These are phyloP conservation scores for Tenthredo notha DNA, from an alignment of 2,888 invertebrate genomes.

Conservation along the genomic window DNA sequence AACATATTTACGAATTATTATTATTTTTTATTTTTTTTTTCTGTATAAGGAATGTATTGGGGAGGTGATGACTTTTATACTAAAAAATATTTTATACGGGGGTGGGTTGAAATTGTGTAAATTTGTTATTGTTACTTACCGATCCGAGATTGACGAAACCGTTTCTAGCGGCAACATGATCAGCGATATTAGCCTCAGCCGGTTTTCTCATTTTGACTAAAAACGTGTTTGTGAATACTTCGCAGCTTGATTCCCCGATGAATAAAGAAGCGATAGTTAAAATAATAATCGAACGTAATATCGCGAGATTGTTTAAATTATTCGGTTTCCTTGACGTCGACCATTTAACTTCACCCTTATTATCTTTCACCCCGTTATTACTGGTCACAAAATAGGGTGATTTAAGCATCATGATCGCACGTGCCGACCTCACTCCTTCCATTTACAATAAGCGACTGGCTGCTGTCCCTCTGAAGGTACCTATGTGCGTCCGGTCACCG, in stretches of 20 bases:
- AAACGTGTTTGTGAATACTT: slow-evolving; percentile 98
- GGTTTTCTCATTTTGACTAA: slow-evolving; percentile 92
- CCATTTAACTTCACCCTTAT: neutral
- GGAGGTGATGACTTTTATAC: neutral
- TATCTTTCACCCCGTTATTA: neutral
- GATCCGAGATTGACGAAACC: slow-evolving; percentile 97
- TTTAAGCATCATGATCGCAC: slow-evolving; percentile 52
- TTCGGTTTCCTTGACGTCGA: neutral
- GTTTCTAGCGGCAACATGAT: slow-evolving; percentile 90
- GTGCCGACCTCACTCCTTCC: slow-evolving; percentile 49
- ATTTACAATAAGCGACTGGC: slow-evolving; percentile 37
- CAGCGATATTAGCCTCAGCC: slow-evolving; percentile 88
- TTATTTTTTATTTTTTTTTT: neutral
- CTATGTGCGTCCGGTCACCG: neutral
- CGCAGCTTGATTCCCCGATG: slow-evolving; percentile 72
- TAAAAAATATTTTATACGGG: too few relatives aligned
- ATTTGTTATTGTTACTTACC: slow-evolving; percentile 84
- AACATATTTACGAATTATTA: neutral
- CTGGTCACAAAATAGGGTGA: neutral
- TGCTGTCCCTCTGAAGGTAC: slow-evolving; percentile 9
- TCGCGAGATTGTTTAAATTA: neutral
- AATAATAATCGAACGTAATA: slow-evolving; percentile 27
- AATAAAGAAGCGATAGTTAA: slow-evolving; percentile 51
- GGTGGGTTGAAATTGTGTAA: too few relatives aligned
- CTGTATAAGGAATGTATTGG: neutral